These are phyloP conservation scores for Ormia ochracea DNA, from an alignment of 2,888 invertebrate species.

Conservation along the genomic window DNA sequence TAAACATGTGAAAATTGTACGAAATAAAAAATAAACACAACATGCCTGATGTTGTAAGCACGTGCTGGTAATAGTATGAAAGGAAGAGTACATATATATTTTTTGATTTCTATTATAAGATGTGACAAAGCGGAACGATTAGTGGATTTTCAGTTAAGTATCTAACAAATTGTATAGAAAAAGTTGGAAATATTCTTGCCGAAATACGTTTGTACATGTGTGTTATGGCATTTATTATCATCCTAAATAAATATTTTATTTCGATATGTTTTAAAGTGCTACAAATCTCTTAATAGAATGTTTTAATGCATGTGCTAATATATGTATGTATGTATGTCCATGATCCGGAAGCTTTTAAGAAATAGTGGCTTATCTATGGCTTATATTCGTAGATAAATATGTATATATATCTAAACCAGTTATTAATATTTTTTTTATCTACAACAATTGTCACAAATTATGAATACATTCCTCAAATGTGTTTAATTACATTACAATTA, in stretches of 20 bases:
- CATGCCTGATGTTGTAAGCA: slow-evolving; percentile 61
- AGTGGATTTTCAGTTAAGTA: slow-evolving; percentile 7
- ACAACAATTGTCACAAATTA: too few species aligned
- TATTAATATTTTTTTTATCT: too few species aligned
- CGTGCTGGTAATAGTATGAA: slow-evolving; percentile 54
- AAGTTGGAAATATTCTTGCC: not conserved
- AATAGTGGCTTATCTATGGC: too few species aligned
- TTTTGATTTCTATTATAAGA: not conserved
- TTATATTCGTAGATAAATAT: too few species aligned
- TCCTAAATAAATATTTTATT: not conserved
- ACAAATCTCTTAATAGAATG: too few species aligned
- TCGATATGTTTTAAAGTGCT: not conserved
- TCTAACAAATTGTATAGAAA: not conserved
- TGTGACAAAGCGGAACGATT: slow-evolving; percentile 8
- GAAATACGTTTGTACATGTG: not conserved
- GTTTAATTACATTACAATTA: too few species aligned
- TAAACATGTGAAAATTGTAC: not conserved
- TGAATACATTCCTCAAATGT: too few species aligned
- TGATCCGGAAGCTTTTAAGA: too few species aligned
- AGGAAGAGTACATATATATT: not conserved
- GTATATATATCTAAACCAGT: too few species aligned
- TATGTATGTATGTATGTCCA: too few species aligned
- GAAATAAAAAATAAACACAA: slow-evolving; percentile 61
- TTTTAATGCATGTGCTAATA: too few species aligned
- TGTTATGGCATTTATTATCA: not conserved